phyloP scores from a whole-genome alignment of 2,797 vertebrate genomes.

The Nannoperca australis region DNA sequence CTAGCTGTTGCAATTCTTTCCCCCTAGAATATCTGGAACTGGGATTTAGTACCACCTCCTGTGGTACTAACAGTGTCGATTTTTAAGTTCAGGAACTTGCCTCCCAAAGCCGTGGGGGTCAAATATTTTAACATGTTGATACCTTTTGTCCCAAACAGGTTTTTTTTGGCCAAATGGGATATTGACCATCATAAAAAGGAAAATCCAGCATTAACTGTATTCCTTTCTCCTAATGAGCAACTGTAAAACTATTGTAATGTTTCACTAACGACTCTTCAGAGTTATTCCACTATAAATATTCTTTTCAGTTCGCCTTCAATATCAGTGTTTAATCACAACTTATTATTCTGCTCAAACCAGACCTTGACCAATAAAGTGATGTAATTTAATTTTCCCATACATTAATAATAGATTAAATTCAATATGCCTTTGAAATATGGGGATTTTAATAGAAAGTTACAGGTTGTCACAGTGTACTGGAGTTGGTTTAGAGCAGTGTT shows the following conservation, averaged over 20 bases:
- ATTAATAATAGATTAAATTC: slow-evolving; percentile 65
- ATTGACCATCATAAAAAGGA: background rate
- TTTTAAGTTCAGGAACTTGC: background rate
- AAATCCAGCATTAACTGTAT: background rate
- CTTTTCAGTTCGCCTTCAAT: slow-evolving; percentile 21
- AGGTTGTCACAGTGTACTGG: slow-evolving; percentile 42
- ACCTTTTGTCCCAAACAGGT: background rate
- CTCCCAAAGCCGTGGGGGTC: too few species aligned
- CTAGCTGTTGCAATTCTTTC: background rate
- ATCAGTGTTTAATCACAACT: slow-evolving; percentile 66
- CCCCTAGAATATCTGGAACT: background rate
- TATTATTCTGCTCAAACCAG: slow-evolving; percentile 61
- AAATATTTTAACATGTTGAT: background rate
- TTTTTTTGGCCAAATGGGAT: background rate
- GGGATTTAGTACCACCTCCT: background rate
- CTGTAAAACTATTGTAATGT: slow-evolving; percentile 21
- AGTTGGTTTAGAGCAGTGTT: slow-evolving; percentile 32
- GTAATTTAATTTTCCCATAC: slow-evolving; percentile 63
- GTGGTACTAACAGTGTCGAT: background rate
- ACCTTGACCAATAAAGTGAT: slow-evolving; percentile 59
- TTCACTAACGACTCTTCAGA: slow-evolving; percentile 17
- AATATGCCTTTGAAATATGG: slow-evolving; percentile 66
- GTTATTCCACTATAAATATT: slow-evolving; percentile 20
- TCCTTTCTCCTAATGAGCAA: slow-evolving; percentile 8
- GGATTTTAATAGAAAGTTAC: slow-evolving; percentile 64